Percentiles rank a stretch among this genome's conserved stretches.
Conservation (phyloP, 2,797 vertebrate genomes). For the Uromys caudimaculatus region DNA sequence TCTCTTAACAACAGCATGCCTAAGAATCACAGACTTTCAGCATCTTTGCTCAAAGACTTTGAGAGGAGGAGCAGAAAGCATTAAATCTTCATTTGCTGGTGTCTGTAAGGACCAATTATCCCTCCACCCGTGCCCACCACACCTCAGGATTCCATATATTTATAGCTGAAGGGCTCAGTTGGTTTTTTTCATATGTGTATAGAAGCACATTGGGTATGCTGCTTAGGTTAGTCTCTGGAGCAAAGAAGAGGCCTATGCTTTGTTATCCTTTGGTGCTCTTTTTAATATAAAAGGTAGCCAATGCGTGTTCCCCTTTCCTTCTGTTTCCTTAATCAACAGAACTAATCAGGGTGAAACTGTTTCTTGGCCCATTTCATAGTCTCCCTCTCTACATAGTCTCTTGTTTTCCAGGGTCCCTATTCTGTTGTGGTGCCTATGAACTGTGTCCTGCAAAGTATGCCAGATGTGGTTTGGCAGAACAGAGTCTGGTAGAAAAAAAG, state of each 20-base stretch:
- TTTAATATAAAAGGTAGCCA: neutral
- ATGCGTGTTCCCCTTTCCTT: neutral
- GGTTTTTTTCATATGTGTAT: neutral
- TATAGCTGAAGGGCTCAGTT: neutral
- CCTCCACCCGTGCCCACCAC: neutral
- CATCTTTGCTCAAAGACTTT: neutral
- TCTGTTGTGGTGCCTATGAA: neutral
- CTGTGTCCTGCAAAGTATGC: neutral
- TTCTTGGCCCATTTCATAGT: neutral
- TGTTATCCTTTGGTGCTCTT: neutral
- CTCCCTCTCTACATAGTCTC: neutral
- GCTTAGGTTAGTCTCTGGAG: neutral
- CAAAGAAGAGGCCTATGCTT: neutral
- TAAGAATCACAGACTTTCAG: neutral
- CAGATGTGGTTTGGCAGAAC: neutral
- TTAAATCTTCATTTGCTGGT: neutral
- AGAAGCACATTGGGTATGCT: neutral
- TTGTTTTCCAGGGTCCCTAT: neutral
- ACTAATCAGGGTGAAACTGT: neutral
- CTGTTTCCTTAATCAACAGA: neutral
- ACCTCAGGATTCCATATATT: neutral
- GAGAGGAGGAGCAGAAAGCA: neutral
- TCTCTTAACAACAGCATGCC: neutral
- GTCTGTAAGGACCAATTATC: neutral
- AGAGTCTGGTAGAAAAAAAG: neutral